Base-by-base conservation (phyloP, 2,113 vertebrate genomes). In the Upupa epops region DNA sequence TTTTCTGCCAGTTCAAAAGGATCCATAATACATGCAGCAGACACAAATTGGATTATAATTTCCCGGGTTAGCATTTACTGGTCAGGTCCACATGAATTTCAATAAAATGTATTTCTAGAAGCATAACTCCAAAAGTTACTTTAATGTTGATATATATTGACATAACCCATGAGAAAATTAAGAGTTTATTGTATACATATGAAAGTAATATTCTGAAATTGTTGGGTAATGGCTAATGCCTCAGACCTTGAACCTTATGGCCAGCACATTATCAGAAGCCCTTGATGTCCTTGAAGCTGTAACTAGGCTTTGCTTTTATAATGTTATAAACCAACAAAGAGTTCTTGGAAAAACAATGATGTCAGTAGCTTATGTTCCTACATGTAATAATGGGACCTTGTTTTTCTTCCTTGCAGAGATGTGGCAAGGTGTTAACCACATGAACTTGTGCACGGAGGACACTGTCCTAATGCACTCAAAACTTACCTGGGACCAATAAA, bases 11-110 rank as follows among this genome's bases (percentile, higher is more conserved):
- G 17, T 66, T 73, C 40, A 64, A 69, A 91, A 61, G 74, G 63
- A 72, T 84, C 49, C 34, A 31, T 89, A 89, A 81, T 29, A 15
- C 65, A 61, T 21, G 17, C 21, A 84, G 17, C 18, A 86, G 95
- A 93, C 54, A 65, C 45, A 88, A 91, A 95, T 46, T 8, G 20
- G 14, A 79, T 94, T 93, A 86, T 92, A 9, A 24, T 56, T 85
- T 64, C 17, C 25, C 15, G 45, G 31, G 22, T n/a, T 54, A 13
- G 21, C 79, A 32, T 73, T 75, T 83, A 73, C 18, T 52, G 29
- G 17, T 17, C n/a, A 91, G 18, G 25, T 78, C 40, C 32, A 58
- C 0, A 3, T 40, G 7, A 48, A 91, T 17, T 42, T 7, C 49
- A 14, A 52, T 8, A 79, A 88, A 81, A 65, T 70, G 1, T 18